Conservation (phyloP, 2,888 invertebrate species). For the Diploptera punctata region DNA sequence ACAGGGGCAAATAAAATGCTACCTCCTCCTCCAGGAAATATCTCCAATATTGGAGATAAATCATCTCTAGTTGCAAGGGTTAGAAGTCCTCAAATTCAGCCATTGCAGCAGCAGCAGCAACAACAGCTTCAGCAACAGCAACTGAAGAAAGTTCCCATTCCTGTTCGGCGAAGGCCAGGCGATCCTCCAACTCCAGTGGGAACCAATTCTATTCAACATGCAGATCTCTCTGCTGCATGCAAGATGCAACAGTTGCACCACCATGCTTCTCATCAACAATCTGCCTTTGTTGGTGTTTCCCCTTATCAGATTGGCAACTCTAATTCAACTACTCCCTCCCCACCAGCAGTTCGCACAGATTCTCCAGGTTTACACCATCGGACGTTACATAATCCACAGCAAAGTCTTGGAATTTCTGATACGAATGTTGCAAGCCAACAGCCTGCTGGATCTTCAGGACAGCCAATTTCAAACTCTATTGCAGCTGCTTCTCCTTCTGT, state of each 20-base stretch:
- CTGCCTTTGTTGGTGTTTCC: conserved; percentile 29
- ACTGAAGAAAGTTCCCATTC: conserved; percentile 53
- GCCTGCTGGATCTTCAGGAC: neutral
- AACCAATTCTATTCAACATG: neutral
- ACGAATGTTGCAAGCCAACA: conserved; percentile 18
- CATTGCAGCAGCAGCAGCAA: conserved; percentile 26
- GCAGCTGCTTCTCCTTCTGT: conserved; percentile 14
- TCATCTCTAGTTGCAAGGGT: conserved; percentile 53
- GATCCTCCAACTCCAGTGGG: conserved; percentile 24
- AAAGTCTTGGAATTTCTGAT: conserved; percentile 7
- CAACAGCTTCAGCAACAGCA: conserved; percentile 13
- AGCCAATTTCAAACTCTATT: neutral
- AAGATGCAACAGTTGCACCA: conserved; percentile 19
- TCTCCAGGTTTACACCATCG: conserved; percentile 23
- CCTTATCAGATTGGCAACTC: conserved; percentile 24
- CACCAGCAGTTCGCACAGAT: conserved; percentile 14
- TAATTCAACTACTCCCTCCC: neutral
- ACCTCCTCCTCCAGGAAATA: conserved; percentile 11
- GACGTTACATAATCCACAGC: conserved; percentile 9
- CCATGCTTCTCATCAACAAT: conserved; percentile 17
- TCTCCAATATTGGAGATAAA: conserved; percentile 22
- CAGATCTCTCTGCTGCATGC: neutral
- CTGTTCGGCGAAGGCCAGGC: conserved; percentile 39
- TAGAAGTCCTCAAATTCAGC: conserved; percentile 15
- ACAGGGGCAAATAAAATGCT: conserved; percentile 22